These are phyloP conservation scores for Clamator glandarius DNA, from an alignment of 2,797 vertebrate genomes.

Conservation along the genomic window DNA sequence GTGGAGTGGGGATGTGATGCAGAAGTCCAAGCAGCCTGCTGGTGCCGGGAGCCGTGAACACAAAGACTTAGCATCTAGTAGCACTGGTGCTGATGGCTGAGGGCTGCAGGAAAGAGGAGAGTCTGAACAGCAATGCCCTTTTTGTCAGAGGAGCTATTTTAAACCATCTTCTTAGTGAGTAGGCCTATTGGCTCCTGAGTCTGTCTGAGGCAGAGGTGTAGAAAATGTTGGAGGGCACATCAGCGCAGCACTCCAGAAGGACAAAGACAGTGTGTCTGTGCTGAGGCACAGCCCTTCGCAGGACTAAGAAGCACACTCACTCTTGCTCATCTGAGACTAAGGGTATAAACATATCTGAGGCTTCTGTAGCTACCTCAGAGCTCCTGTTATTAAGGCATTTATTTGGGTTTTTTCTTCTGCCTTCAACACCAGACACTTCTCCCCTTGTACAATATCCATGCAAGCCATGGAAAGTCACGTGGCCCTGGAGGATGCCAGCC, in stretches of 20 bases:
- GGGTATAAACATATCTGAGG: background rate
- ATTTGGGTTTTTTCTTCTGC: background rate
- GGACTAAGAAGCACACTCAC: background rate
- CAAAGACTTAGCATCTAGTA: fast-evolving
- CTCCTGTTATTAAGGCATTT: background rate
- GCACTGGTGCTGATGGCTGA: fast-evolving
- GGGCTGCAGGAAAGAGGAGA: background rate
- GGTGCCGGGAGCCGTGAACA: fast-evolving
- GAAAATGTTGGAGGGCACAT: background rate
- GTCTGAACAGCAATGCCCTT: background rate
- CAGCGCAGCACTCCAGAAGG: background rate
- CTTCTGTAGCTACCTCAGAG: background rate
- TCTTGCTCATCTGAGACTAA: background rate
- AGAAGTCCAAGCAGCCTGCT: background rate
- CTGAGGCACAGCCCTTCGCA: background rate
- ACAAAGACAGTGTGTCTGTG: constrained; percentile 17
- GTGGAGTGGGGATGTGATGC: background rate
- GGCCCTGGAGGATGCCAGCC: background rate
- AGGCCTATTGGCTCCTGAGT: constrained; percentile 24
- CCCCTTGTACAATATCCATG: background rate
- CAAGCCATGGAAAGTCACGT: fast-evolving
- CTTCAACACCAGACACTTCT: background rate
- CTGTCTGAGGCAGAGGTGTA: constrained; percentile 26
- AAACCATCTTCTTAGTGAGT: constrained; percentile 16
- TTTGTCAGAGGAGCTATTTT: constrained; percentile 26